A percentile compares a stretch with the other conserved stretches of the same genome.
phyloP scores from a whole-genome alignment of 2,888 invertebrate species.

The Lasiommata megera region DNA sequence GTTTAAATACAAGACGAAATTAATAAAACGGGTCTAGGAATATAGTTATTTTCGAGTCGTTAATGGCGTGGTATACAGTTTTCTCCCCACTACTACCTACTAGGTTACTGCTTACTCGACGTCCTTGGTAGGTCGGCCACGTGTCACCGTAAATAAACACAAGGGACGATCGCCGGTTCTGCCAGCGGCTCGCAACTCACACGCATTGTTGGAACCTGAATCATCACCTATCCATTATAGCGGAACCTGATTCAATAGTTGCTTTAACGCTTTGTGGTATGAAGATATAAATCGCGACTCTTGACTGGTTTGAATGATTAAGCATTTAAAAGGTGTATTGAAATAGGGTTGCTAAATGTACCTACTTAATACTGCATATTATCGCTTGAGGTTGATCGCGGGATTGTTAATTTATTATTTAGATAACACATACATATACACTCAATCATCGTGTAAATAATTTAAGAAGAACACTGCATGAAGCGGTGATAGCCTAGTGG shows the following conservation, averaged over 20 bases:
- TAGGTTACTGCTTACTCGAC: slow-evolving; percentile 25
- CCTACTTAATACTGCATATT: background rate
- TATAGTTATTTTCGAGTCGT: too few species aligned
- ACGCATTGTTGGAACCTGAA: slow-evolving; percentile 11
- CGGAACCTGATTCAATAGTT: slow-evolving; percentile 32
- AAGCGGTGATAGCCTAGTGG: too few species aligned
- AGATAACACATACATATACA: too few species aligned
- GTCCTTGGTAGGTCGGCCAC: slow-evolving; percentile 56
- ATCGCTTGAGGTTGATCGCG: too few species aligned
- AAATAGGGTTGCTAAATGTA: slow-evolving; percentile 6
- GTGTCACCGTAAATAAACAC: slow-evolving; percentile 41
- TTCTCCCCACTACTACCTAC: background rate
- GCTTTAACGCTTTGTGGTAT: slow-evolving; percentile 34
- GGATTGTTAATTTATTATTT: too few species aligned
- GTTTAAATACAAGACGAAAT: too few species aligned
- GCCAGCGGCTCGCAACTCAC: slow-evolving; percentile 2
- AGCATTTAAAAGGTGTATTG: slow-evolving; percentile 11
- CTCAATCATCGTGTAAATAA: too few species aligned
- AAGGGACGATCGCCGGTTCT: background rate
- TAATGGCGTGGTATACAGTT: too few species aligned
- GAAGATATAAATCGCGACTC: slow-evolving; percentile 35
- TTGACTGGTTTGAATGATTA: slow-evolving; percentile 28
- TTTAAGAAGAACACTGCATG: too few species aligned
- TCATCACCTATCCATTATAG: slow-evolving; percentile 14
- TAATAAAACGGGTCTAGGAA: too few species aligned